phyloP scores from a whole-genome alignment of 35 echinoderm and acorn worm genomes.

The Heliocidaris tuberculata region DNA sequence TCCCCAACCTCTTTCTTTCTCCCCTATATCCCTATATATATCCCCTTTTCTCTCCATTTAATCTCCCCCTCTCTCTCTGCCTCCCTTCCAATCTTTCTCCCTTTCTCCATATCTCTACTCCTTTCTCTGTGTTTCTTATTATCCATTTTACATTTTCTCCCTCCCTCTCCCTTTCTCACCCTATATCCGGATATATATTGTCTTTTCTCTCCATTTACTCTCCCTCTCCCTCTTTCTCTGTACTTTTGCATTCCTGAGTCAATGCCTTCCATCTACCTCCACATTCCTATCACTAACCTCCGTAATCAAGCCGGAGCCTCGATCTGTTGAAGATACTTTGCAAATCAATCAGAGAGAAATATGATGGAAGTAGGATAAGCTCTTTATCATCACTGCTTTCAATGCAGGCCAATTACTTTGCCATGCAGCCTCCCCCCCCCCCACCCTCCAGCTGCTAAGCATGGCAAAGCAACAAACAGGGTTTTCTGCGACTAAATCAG shows the following conservation, averaged over 20 bases:
- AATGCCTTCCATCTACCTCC: slow-evolving; percentile 19
- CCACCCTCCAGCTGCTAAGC: not conserved
- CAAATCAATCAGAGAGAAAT: slow-evolving; percentile 28
- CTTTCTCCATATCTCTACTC: too few relatives aligned
- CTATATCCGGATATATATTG: too few relatives aligned
- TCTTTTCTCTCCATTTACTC: not conserved
- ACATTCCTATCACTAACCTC: not conserved
- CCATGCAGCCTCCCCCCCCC: not conserved
- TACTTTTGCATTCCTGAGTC: not conserved
- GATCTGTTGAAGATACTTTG: not conserved
- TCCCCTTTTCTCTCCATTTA: too few relatives aligned
- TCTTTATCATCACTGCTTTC: slow-evolving; percentile 17
- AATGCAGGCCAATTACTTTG: slow-evolving; percentile 11
- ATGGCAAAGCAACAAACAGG: slow-evolving; percentile 27
- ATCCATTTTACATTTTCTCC: too few relatives aligned
- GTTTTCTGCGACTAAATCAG: slow-evolving; percentile 5
- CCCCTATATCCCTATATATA: too few relatives aligned
- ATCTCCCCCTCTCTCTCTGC: too few relatives aligned
- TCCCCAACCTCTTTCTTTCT: too few relatives aligned
- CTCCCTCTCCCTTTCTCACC: too few relatives aligned
- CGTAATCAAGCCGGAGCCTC: not conserved
- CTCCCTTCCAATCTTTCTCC: too few relatives aligned
- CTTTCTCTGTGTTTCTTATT: too few relatives aligned
- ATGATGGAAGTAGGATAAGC: slow-evolving; percentile 19
- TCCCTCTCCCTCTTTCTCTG: not conserved